Conservation (phyloP, 1,140 invertebrate genomes). For the Scaptomyza pallida region DNA sequence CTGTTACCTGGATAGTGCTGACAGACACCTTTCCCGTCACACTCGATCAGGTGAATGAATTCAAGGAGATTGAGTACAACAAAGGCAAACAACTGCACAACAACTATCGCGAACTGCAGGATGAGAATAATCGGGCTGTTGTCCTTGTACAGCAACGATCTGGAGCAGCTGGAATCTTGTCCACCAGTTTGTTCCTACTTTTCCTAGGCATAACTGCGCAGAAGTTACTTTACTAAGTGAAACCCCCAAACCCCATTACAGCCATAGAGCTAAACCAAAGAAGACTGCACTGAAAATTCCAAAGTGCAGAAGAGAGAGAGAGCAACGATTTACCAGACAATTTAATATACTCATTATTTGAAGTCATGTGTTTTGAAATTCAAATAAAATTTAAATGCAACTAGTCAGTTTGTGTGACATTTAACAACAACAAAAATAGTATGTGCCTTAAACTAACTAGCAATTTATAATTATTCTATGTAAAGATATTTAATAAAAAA, state of each 20-base stretch:
- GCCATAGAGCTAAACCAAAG: slow-evolving; percentile 67
- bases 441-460: slow-evolving; percentile 51
- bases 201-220: slow-evolving; percentile 27
- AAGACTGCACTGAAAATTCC: slow-evolving; percentile 44
- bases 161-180: slow-evolving; percentile 13
- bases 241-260: not conserved
- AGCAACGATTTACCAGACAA: slow-evolving; percentile 54
- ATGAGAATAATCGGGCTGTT: slow-evolving; percentile 76
- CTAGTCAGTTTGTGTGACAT: slow-evolving; percentile 71
- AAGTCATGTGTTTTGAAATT: slow-evolving; percentile 25
- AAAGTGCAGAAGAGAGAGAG: slow-evolving; percentile 27
- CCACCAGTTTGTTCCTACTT: slow-evolving; percentile 20
- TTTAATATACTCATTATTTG: slow-evolving; percentile 74
- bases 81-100: slow-evolving; percentile 78
- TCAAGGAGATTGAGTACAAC: slow-evolving; percentile 82
- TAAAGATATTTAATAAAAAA: slow-evolving; percentile 36
- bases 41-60: slow-evolving; percentile 85
- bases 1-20: slow-evolving; percentile 90
- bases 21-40: slow-evolving; percentile 86
- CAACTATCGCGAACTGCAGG: slow-evolving; percentile 84
- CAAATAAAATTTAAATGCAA: slow-evolving; percentile 43
- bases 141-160: slow-evolving; percentile 56
- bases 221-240: slow-evolving; percentile 46
- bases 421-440: slow-evolving; percentile 32
- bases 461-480: slow-evolving; percentile 11